Conservation (phyloP, 2,888 invertebrate species). For the Anodontia alba region DNA sequence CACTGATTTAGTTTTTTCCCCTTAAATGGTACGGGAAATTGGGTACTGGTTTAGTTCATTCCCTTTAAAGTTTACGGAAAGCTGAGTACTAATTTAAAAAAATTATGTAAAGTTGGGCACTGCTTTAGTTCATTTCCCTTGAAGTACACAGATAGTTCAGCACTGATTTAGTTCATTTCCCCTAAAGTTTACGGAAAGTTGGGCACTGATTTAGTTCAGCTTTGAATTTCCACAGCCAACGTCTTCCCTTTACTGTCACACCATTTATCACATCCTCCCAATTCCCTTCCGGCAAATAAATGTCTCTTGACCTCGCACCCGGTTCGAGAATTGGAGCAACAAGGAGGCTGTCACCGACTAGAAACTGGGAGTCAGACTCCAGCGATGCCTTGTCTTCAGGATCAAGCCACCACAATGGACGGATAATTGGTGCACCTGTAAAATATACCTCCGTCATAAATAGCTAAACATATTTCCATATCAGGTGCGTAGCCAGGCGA, state of each 20-base stretch:
- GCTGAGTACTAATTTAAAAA: no score
- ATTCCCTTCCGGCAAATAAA: slow-evolving; percentile 75
- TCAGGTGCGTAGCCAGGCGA: no score
- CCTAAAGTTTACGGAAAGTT: slow-evolving; percentile 40
- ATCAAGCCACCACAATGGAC: slow-evolving; percentile 95
- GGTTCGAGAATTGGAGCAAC: slow-evolving; percentile 82
- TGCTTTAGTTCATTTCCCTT: no score
- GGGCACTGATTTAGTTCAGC: slow-evolving; percentile 53
- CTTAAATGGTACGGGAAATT: no score
- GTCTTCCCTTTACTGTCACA: slow-evolving; percentile 58
- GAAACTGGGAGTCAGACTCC: slow-evolving; percentile 90
- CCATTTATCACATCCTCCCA: slow-evolving; percentile 69
- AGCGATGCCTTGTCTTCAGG: slow-evolving; percentile 92
- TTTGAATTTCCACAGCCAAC: slow-evolving; percentile 66
- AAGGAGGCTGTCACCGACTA: slow-evolving; percentile 78
- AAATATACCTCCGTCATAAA: neutral
- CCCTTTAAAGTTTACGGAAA: no score
- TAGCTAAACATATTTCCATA: neutral
- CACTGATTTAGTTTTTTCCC: no score
- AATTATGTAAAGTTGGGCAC: no score
- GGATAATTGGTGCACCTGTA: slow-evolving; percentile 91
- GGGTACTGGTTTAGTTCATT: no score
- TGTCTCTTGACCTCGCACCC: slow-evolving; percentile 67
- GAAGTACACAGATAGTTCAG: no score
- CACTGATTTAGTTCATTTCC: no score